Base-by-base conservation (phyloP, 2,797 vertebrate species). In the Microhierax caerulescens region DNA sequence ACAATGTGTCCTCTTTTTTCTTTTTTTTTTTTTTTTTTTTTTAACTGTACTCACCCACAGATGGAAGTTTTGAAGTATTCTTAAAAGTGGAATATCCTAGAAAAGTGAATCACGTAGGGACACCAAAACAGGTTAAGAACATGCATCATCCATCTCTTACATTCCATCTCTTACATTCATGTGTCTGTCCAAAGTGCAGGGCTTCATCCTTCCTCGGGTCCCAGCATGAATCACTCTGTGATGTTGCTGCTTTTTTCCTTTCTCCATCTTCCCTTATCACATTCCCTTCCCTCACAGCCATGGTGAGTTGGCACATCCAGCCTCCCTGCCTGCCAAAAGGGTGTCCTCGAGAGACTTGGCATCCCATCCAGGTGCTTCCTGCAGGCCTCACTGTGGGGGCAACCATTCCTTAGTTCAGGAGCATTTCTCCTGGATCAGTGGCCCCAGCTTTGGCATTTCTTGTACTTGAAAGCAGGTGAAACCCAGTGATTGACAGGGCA, bases 301-400 rank as follows among this genome's bases (percentile, higher is more conserved):
- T 0, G 0, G 51, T 45, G 47, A 43, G 18, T 6, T 73, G 51
- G n/a, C 39, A 67, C 47, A 59, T 48, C 56, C 68, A 80, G 14
- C 23, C 4, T 75, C 68, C 34, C 21, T 88, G 27, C 48, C 41
- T 69, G 16, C 53, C 3, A 5, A 72, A 84, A 48, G 0, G 0
- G 7, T 50, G 45, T 56, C 41, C 41, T 88, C 34, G 20, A 65
- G 37, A 88, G 47, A 10, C 11, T 43, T 39, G 15, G 4, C 7
- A 5, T 56, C 73, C 8, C 1, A 0, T 25, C 10, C 43, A 65
- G 24, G 13, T 75, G 41, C 43, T 78, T 90, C 69, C 11, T 32
- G 22, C 56, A 43, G 20, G n/a, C 30, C 43, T 6, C 13, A 9
- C 10, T 36, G 12, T 32, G n/a, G 39, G 43, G 24, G 56, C 39